Evolutionary conservation across 1,140 invertebrate genomes (phyloP), one percentile per base, ranked within the genome.

Genomic region (Drosophila guanche): DNA sequence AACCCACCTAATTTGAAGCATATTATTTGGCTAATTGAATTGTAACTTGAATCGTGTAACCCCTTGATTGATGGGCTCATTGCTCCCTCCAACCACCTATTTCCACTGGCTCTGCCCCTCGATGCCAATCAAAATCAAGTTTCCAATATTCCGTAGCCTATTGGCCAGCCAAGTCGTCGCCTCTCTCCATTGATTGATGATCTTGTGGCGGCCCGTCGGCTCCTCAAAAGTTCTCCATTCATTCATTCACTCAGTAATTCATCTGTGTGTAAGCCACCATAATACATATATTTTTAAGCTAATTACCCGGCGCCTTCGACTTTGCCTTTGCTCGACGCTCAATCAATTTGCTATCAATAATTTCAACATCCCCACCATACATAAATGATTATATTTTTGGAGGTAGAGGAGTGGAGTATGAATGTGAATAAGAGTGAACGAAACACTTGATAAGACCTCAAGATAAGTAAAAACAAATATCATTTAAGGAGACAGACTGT

Each of bases 391-490:
- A 25, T 40, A 22, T 16, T 67, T 40, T 37, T 33, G 29, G 3
- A 33, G 29, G 29, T 3, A 8, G 29, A 33, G 29, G 29, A 33
- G 29, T 10, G 29, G 29, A 10, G 43, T 16, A 23, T 7, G 3
- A 14, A 65, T 6, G 7, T 33, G 29, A 10, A 8, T 3, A 10
- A 4, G 3, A 12, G 33, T 37, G 37, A 54, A n/a, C 68, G 51
- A 72, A 65, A 41, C 69, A 74, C 69, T 74, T 74, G 69, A 73
- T 73, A 73, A 73, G 41, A 65, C 47, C 47, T 47, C 47, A 52
- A 73, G 70, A 73, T 73, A 73, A 73, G 52, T 70, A 50, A 40
- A 73, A 65, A 54, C 69, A 74, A 74, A 73, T 56, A 74, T 57
- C 41, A 55, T 12, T 37, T 37, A 4, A 37, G 33, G 33, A 37